Conservation (phyloP, 2,113 vertebrate species). For the Cochlearius cochlearius region DNA sequence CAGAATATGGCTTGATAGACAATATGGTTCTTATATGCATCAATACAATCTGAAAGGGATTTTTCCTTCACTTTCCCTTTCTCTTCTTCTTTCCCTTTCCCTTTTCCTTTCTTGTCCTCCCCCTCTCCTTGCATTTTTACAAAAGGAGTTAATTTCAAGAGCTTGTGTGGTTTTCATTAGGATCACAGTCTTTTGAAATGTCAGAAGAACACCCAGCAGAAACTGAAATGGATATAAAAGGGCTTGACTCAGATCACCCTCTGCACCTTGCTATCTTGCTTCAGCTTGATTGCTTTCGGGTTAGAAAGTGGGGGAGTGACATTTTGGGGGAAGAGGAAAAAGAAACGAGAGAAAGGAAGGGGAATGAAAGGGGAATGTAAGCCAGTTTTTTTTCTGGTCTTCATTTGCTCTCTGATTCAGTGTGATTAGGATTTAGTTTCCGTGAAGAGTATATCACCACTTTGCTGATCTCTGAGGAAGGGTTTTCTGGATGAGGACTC, state of each 20-base stretch:
- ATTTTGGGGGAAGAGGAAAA: not conserved
- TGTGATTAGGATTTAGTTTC: not conserved
- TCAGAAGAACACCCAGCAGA: slow-evolving; percentile 65
- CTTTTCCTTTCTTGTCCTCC: not conserved
- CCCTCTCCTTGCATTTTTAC: not conserved
- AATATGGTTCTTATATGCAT: slow-evolving; percentile 61
- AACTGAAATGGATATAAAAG: slow-evolving; percentile 66
- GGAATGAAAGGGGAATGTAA: not conserved
- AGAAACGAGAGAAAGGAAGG: not conserved
- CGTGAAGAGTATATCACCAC: not conserved
- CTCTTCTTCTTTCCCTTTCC: not conserved
- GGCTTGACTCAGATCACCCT: slow-evolving; percentile 19
- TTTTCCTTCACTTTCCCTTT: slow-evolving; percentile 1
- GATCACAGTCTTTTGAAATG: slow-evolving; percentile 76
- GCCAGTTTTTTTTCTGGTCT: not conserved
- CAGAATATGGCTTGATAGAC: slow-evolving; percentile 22
- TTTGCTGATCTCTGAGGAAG: not conserved
- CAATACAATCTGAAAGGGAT: slow-evolving; percentile 45
- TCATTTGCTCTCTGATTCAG: not conserved
- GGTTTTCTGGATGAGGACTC: not conserved
- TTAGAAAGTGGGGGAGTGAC: not conserved
- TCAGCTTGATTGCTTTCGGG: not conserved
- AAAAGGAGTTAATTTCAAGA: slow-evolving; percentile 74
- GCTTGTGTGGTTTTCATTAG: slow-evolving; percentile 80
- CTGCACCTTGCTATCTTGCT: not conserved